These are phyloP conservation scores for Xyliphius kryptos DNA, from an alignment of 2,113 vertebrate species.

Conservation along the genomic window DNA sequence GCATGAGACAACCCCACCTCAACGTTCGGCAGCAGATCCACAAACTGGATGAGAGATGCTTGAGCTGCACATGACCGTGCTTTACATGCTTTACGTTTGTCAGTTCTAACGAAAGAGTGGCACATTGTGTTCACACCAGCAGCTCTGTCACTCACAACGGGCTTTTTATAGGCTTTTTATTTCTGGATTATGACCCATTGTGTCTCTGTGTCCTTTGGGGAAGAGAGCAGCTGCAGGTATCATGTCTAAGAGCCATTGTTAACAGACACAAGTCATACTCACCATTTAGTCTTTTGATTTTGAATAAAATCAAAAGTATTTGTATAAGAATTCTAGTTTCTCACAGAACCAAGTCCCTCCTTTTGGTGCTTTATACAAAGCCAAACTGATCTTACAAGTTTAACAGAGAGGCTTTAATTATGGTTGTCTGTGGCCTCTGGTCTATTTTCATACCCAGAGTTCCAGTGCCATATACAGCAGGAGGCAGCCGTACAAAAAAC, in stretches of 20 bases:
- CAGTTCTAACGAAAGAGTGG: constrained; percentile 41
- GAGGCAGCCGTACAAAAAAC: constrained; percentile 11
- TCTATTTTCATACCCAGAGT: constrained; percentile 30
- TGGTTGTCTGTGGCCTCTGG: constrained; percentile 4
- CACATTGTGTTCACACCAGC: constrained; percentile 43
- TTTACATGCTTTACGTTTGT: constrained; percentile 48
- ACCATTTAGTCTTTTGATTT: no score
- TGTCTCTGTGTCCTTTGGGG: constrained; percentile 14
- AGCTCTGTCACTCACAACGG: constrained; percentile 38
- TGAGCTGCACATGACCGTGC: constrained; percentile 52
- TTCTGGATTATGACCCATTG: constrained; percentile 27
- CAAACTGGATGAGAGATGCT: constrained; percentile 42
- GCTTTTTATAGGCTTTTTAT: constrained; percentile 50
- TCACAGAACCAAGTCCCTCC: constrained; percentile 10
- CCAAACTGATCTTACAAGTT: constrained; percentile 1
- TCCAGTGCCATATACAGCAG: constrained; percentile 39
- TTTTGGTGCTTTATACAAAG: constrained; percentile 2
- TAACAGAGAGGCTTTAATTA: constrained; percentile 21
- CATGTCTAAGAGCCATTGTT: neutral
- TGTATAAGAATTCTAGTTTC: neutral
- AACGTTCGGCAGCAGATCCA: constrained; percentile 29
- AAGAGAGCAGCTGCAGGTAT: constrained; percentile 4
- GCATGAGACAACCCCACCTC: constrained; percentile 24
- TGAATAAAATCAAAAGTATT: neutral
- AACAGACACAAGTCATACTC: neutral